phyloP scores from a whole-genome alignment of 2,113 vertebrate genomes.

The Plecotus auritus region DNA sequence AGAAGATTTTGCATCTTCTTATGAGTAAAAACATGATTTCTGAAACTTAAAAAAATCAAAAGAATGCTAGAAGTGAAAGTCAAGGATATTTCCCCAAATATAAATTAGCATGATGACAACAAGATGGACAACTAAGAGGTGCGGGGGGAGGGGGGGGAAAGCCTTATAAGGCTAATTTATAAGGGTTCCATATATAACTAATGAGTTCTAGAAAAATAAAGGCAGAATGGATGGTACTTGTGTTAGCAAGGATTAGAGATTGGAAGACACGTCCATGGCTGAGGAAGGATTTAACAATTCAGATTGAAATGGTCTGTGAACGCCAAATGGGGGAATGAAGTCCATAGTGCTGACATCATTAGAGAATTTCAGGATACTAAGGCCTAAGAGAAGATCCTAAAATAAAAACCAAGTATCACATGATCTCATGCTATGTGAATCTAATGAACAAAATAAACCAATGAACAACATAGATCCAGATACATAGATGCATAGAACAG shows the following conservation, averaged over 20 bases:
- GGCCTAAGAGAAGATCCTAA: neutral
- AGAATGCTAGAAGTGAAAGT: neutral
- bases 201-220: neutral
- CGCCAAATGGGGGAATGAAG: fast-evolving
- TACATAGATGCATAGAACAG: too few species aligned
- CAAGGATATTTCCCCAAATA: neutral
- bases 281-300: neutral
- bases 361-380: neutral
- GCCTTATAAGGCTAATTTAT: neutral
- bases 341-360: neutral
- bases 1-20: neutral
- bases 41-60: neutral
- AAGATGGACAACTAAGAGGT: neutral
- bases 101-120: neutral
- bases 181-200: neutral
- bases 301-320: neutral
- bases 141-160: neutral
- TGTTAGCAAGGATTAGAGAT: neutral
- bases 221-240: neutral
- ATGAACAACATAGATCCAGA: too few species aligned
- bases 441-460: too few species aligned
- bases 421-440: too few species aligned
- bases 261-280: neutral
- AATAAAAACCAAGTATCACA: neutral
- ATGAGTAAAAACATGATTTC: neutral